A percentile compares a stretch with the other conserved stretches of the same genome.
phyloP scores from a whole-genome alignment of 2,113 vertebrate genomes.

The Psophia crepitans region DNA sequence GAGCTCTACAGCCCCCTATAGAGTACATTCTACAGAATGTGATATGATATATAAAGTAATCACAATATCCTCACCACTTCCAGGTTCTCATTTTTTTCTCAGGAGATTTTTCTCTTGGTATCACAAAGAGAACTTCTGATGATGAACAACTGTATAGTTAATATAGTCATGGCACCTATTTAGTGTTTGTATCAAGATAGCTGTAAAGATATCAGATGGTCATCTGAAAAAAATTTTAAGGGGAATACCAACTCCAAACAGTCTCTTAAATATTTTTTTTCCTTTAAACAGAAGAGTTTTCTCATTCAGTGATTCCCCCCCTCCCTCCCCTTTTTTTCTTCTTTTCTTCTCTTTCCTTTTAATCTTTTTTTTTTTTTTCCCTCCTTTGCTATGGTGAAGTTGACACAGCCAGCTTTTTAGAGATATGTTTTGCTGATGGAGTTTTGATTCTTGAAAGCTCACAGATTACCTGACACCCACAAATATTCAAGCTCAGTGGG shows the following conservation, averaged over 20 bases:
- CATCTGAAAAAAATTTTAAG: neutral
- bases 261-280: neutral
- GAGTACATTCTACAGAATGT: neutral
- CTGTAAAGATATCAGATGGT: neutral
- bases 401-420: neutral
- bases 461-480: conserved; percentile 65
- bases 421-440: conserved; percentile 17
- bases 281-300: neutral
- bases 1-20: neutral
- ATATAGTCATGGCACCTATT: neutral
- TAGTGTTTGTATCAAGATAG: neutral
- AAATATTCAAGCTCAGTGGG: conserved; percentile 70
- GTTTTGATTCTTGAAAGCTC: conserved; percentile 41
- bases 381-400: neutral
- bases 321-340: neutral
- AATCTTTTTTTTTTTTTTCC: neutral
- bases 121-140: neutral
- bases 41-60: neutral
- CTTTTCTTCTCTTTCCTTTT: accelerated
- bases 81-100: neutral
- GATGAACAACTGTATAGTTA: neutral
- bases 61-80: neutral
- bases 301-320: neutral
- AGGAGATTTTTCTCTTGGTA: neutral
- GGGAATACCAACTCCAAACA: neutral